phyloP scores from a whole-genome alignment of 2,797 vertebrate genomes.

The Pelobates cultripes region DNA sequence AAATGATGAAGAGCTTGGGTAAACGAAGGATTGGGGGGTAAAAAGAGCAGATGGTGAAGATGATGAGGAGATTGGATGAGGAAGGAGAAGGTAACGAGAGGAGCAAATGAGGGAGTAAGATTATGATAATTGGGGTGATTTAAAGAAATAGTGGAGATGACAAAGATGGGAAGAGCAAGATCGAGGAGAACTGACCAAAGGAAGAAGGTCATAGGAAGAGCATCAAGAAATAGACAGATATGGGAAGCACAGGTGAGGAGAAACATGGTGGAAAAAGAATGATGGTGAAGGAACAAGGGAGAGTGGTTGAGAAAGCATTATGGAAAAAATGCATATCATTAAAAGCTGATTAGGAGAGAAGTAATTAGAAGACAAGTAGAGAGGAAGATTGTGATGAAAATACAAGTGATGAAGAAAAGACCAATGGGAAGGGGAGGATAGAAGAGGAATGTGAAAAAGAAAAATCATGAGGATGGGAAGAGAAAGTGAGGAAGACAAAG shows the following conservation, averaged over 20 bases:
- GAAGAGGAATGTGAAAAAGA: background rate
- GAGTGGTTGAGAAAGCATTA: too few species aligned
- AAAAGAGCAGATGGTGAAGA: too few species aligned
- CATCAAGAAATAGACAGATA: too few species aligned
- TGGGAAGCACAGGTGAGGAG: background rate
- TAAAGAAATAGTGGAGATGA: background rate
- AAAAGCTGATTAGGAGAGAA: conserved; percentile 6
- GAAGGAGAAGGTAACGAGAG: too few species aligned
- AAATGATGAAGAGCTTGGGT: too few species aligned
- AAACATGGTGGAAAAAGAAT: background rate
- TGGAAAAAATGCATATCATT: too few species aligned
- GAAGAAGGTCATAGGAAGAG: too few species aligned
- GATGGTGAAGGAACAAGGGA: too few species aligned
- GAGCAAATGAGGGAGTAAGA: too few species aligned
- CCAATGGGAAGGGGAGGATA: background rate
- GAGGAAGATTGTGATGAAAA: background rate
- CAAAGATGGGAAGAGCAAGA: background rate
- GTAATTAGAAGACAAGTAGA: conserved; percentile 2
- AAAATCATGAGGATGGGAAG: background rate
- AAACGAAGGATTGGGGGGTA: too few species aligned
- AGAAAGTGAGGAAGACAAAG: background rate
- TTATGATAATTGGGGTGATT: too few species aligned
- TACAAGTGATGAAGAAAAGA: conserved; percentile 19
- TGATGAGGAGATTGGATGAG: too few species aligned
- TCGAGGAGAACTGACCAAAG: background rate